Evolutionary conservation across 2,888 invertebrate genomes (phyloP).

Genomic region (Germaria angustata): DNA sequence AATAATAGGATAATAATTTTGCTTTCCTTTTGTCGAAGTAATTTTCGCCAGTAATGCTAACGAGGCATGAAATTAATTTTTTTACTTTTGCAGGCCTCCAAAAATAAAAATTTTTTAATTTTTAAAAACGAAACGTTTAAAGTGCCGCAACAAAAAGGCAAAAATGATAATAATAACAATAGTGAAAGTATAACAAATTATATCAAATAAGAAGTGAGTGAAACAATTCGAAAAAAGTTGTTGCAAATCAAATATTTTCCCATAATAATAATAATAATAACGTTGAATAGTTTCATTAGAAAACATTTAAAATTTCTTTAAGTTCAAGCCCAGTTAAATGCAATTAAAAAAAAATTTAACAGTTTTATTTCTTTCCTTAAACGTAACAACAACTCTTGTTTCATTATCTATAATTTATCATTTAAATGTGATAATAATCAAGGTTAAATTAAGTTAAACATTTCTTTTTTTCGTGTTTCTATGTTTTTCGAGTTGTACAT

Average conservation of each 20-base stretch:
- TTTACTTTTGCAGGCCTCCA: conserved; percentile 14
- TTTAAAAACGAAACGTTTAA: conserved; percentile 1
- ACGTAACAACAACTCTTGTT: background rate
- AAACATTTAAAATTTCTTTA: background rate
- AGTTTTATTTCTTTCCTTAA: conserved; percentile 9
- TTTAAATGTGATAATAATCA: conserved; percentile 65
- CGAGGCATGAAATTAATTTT: conserved; percentile 58
- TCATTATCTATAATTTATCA: conserved; percentile 61
- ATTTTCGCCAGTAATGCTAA: conserved; percentile 61
- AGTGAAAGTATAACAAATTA: conserved; percentile 64
- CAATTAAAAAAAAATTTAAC: background rate
- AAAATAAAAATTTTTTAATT: background rate
- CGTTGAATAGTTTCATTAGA: conserved; percentile 32
- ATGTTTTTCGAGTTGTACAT: background rate
- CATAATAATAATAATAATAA: conserved; percentile 55
- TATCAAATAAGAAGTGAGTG: background rate
- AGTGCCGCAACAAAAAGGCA: conserved; percentile 9
- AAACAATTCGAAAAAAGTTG: background rate
- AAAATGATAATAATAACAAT: conserved; percentile 32
- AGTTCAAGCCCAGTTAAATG: conserved; percentile 14
- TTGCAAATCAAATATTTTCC: conserved; percentile 9
- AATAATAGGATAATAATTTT: conserved; percentile 2
- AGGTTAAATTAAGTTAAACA: conserved; percentile 59
- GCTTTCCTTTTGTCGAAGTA: background rate
- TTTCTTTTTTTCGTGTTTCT: background rate